Evolutionary conservation across 2,113 vertebrate genomes (phyloP).

Genomic region (Dicrurus megarhynchus): DNA sequence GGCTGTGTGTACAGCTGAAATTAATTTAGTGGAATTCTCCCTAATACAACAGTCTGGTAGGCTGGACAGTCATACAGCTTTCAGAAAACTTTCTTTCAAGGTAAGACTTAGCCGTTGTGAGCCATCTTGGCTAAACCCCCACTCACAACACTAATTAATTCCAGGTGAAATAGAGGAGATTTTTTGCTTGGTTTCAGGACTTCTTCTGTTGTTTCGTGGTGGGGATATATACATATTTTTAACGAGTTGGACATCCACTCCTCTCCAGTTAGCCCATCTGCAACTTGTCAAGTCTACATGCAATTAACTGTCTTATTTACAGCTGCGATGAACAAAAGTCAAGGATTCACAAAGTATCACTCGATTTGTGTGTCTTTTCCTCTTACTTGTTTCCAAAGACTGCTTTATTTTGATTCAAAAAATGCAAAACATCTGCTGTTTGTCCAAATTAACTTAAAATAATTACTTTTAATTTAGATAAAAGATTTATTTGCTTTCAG

Average conservation of each 20-base stretch:
- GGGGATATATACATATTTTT: neutral
- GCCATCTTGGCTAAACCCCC: constrained; percentile 18
- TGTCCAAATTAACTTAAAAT: constrained; percentile 86
- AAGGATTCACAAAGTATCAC: constrained; percentile 81
- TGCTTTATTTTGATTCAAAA: constrained; percentile 78
- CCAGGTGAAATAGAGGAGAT: constrained; percentile 55
- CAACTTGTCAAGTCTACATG: constrained; percentile 77
- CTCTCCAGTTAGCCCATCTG: constrained; percentile 80
- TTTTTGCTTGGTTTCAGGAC: neutral
- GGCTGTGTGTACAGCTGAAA: neutral
- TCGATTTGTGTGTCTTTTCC: constrained; percentile 70
- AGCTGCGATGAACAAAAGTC: constrained; percentile 83
- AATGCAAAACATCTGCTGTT: constrained; percentile 84
- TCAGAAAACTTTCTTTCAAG: constrained; percentile 16
- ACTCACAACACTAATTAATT: constrained; percentile 49
- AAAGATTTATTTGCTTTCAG: constrained; percentile 75
- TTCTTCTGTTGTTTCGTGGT: neutral
- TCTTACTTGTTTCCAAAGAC: constrained; percentile 74
- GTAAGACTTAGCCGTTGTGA: constrained; percentile 43
- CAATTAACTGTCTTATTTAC: constrained; percentile 83
- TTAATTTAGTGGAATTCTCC: neutral
- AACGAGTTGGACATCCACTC: constrained; percentile 67
- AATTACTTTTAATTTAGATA: constrained; percentile 89
- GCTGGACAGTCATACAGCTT: neutral
- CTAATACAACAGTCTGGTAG: neutral